A percentile compares a stretch with the other conserved stretches of the same genome.
Conservation (phyloP, 1,140 invertebrate genomes). For the Caenorhabditis remanei region DNA sequence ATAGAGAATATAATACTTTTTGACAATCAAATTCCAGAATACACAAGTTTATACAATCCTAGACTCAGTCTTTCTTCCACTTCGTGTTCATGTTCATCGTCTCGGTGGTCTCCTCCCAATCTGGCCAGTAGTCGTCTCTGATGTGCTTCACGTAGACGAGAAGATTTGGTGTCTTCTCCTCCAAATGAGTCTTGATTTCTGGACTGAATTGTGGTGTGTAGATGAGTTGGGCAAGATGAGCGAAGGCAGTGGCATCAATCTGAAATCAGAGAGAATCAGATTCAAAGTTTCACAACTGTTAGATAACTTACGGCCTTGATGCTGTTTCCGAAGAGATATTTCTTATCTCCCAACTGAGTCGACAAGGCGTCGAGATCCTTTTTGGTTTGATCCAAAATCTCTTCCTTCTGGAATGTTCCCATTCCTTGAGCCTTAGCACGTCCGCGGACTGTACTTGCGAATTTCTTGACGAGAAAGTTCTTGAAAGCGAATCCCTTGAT, state of each 20-base stretch:
- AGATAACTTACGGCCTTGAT: conserved; percentile 84
- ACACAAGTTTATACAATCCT: neutral
- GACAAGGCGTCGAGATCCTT: conserved; percentile 90
- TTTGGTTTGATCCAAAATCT: conserved; percentile 90
- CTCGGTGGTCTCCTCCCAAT: conserved; percentile 68
- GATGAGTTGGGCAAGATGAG: conserved; percentile 67
- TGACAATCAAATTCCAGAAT: neutral
- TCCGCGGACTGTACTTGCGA: conserved; percentile 42
- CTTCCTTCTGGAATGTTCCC: conserved; percentile 89
- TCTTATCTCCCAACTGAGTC: conserved; percentile 89
- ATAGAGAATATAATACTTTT: neutral
- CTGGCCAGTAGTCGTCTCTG: conserved; percentile 72
- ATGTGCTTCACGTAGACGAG: conserved; percentile 67
- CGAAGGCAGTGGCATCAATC: conserved; percentile 70
- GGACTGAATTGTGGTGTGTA: conserved; percentile 66
- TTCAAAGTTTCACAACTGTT: no score
- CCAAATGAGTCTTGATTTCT: conserved; percentile 67
- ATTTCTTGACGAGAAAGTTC: conserved; percentile 63
- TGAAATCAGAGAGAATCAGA: conserved; percentile 42
- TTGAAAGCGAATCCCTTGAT: conserved; percentile 69
- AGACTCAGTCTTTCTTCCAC: conserved; percentile 22
- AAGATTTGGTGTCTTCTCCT: conserved; percentile 69
- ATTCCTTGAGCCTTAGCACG: conserved; percentile 82
- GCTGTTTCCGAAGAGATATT: conserved; percentile 93
- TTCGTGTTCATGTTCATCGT: conserved; percentile 67